A percentile compares a stretch with the other conserved stretches of the same genome.
Conservation (phyloP, 2,888 invertebrate genomes). For the Lysandra coridon region DNA sequence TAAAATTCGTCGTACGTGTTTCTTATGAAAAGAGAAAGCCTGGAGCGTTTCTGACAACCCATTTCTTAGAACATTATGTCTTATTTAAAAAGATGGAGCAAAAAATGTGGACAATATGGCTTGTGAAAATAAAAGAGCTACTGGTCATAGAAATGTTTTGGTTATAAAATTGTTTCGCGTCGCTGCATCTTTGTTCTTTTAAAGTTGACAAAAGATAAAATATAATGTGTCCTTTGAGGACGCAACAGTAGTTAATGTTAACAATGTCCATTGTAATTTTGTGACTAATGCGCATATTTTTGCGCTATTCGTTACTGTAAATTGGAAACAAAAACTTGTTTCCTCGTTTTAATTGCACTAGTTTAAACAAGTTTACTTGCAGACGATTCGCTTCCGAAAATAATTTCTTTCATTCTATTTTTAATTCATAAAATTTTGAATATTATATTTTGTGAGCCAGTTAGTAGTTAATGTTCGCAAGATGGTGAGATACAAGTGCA, state of each 20-base stretch:
- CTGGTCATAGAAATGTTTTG: conserved; percentile 69
- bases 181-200: conserved; percentile 50
- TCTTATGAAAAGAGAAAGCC: conserved; percentile 74
- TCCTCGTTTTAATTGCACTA: background rate
- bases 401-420: background rate
- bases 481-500: background rate
- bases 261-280: conserved; percentile 44
- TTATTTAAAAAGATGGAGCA: conserved; percentile 74
- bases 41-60: conserved; percentile 69
- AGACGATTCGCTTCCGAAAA: background rate
- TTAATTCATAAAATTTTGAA: background rate
- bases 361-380: background rate
- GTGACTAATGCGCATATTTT: conserved; percentile 24
- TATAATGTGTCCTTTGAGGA: conserved; percentile 65
- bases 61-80: conserved; percentile 79
- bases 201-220: conserved; percentile 71
- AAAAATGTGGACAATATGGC: conserved; percentile 54
- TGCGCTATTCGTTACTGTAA: conserved; percentile 24
- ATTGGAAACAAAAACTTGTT: background rate
- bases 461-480: background rate
- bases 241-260: conserved; percentile 42
- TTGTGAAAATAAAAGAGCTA: conserved; percentile 51
- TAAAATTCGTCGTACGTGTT: conserved; percentile 74
- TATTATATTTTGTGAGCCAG: background rate
- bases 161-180: conserved; percentile 67